Conservation (phyloP, 2,113 vertebrate genomes). For the Protobothrops mucrosquamatus region DNA sequence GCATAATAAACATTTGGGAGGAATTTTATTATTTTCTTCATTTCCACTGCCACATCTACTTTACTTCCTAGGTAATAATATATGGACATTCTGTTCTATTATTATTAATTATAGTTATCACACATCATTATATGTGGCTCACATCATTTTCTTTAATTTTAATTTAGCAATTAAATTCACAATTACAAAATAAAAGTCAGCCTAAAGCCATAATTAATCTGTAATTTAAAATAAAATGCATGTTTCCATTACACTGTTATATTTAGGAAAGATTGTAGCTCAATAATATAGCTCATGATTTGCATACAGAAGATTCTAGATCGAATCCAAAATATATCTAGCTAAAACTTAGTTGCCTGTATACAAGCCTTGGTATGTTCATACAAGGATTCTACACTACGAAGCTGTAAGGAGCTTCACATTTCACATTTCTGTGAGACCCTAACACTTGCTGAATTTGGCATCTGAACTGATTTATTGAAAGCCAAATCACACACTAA, state of each 20-base stretch:
- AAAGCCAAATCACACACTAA: background rate
- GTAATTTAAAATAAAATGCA: background rate
- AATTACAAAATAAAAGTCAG: background rate
- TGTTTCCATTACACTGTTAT: background rate
- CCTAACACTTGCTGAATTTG: background rate
- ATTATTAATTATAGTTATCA: background rate
- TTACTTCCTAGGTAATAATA: background rate
- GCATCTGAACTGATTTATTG: background rate
- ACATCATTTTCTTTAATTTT: background rate
- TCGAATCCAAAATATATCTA: background rate
- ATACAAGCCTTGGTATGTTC: background rate
- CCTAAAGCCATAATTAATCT: background rate
- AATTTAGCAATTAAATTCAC: background rate
- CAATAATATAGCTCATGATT: background rate
- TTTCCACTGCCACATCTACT: background rate
- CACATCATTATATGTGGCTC: background rate
- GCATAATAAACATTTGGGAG: background rate
- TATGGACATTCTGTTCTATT: background rate
- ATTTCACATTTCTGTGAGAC: background rate
- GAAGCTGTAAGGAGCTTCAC: background rate
- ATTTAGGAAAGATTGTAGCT: background rate
- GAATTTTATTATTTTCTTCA: background rate
- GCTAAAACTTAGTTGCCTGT: background rate
- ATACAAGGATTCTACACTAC: background rate
- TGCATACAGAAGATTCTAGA: background rate